These are phyloP conservation scores for Eremobia ochroleuca DNA, from an alignment of 2,888 invertebrate species.

Conservation along the genomic window DNA sequence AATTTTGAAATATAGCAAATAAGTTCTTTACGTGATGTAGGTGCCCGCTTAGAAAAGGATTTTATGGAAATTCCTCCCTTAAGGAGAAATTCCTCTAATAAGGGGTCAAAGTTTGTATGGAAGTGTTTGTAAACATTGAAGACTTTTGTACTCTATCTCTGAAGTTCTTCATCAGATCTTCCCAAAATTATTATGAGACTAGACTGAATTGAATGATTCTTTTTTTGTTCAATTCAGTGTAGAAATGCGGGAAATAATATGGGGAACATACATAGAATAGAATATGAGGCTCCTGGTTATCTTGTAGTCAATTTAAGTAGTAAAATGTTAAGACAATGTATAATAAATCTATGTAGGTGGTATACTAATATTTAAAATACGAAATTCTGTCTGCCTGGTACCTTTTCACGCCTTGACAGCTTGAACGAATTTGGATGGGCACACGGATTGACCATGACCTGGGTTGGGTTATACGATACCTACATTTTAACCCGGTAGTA, in stretches of 20 bases:
- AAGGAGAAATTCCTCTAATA: not conserved
- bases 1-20: not conserved
- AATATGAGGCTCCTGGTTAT: not conserved
- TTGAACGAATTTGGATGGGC: not conserved
- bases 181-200: not conserved
- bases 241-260: not conserved
- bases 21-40: not conserved
- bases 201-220: not conserved
- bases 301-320: not conserved
- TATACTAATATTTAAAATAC: not conserved
- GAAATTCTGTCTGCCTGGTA: not conserved
- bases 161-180: not conserved
- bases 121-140: constrained; percentile 11
- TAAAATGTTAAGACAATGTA: not conserved
- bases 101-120: not conserved
- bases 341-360: not conserved
- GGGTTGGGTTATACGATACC: not conserved
- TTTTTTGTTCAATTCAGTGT: too few species aligned
- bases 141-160: not conserved
- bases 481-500: constrained; percentile 4
- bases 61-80: not conserved
- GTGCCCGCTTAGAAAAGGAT: not conserved
- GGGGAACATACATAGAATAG: not conserved
- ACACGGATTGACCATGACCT: not conserved
- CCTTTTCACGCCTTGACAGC: not conserved